Conservation (phyloP, 2,888 invertebrate genomes). For the Brachypterus glaber region DNA sequence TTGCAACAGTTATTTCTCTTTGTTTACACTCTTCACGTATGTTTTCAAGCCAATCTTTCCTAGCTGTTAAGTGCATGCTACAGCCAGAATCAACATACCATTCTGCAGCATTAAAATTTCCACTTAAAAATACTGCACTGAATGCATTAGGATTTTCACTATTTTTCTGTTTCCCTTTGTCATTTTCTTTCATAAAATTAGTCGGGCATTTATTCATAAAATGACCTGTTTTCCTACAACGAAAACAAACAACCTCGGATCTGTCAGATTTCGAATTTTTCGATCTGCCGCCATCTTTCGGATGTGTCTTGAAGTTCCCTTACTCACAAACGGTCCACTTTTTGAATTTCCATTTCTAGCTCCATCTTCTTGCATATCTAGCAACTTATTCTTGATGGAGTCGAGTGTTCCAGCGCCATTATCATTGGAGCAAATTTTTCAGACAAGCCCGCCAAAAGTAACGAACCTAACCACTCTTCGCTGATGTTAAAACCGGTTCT, state of each 20-base stretch:
- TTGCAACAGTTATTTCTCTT: constrained; percentile 18
- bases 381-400: constrained; percentile 19
- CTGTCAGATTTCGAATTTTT: constrained; percentile 9
- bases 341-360: neutral
- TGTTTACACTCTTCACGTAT: constrained; percentile 7
- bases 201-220: constrained; percentile 6
- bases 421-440: constrained; percentile 19
- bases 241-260: constrained; percentile 10
- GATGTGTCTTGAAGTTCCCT: constrained; percentile 11
- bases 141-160: constrained; percentile 15
- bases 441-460: constrained; percentile 24
- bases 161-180: constrained; percentile 2
- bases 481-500: constrained; percentile 27
- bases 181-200: constrained; percentile 4
- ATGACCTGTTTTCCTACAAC: constrained; percentile 10
- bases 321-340: constrained; percentile 8
- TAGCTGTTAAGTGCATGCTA: constrained; percentile 23
- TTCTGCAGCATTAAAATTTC: constrained; percentile 21
- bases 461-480: constrained; percentile 25
- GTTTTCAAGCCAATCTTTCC: constrained; percentile 18
- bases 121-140: constrained; percentile 23
- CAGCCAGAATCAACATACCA: constrained; percentile 29
- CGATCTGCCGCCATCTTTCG: constrained; percentile 4
- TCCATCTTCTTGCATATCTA: constrained; percentile 7
- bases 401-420: constrained; percentile 25